A percentile compares a stretch with the other conserved stretches of the same genome.
Evolutionary conservation across 2,888 invertebrate genomes (phyloP).

Genomic region (Zhuqinia jingwanae): DNA sequence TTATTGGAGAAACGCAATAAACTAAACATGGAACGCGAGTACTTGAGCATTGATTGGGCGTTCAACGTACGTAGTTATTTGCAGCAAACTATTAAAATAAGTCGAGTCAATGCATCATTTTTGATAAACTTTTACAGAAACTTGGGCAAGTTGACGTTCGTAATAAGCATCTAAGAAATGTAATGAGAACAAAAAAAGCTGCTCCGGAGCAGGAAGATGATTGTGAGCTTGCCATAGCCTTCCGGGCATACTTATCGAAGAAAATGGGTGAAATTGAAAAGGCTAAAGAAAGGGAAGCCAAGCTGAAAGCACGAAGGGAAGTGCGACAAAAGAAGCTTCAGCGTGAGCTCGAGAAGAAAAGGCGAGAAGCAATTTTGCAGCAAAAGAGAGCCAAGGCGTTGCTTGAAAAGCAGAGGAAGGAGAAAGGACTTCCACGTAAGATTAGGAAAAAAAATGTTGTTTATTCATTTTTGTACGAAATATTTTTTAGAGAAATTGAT

Average conservation of each 20-base stretch:
- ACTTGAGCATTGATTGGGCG: conserved; percentile 77
- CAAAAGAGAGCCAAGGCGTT: conserved; percentile 43
- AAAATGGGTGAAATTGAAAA: conserved; percentile 56
- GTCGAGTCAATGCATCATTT: no score
- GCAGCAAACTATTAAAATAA: background rate
- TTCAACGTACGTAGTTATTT: conserved; percentile 63
- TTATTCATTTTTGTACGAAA: background rate
- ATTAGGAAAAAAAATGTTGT: background rate
- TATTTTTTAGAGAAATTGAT: background rate
- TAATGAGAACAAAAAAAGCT: conserved; percentile 18
- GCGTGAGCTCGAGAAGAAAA: conserved; percentile 58
- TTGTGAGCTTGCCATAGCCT: conserved; percentile 70
- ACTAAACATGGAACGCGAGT: conserved; percentile 75
- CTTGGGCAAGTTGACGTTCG: conserved; percentile 58
- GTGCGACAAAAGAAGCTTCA: conserved; percentile 51
- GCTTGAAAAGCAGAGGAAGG: conserved; percentile 40
- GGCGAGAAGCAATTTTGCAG: conserved; percentile 5
- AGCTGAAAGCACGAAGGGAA: conserved; percentile 36
- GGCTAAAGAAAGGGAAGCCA: conserved; percentile 46
- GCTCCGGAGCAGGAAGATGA: conserved; percentile 38
- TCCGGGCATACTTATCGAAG: conserved; percentile 63
- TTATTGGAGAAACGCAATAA: conserved; percentile 74
- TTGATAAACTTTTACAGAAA: conserved; percentile 66
- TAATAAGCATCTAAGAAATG: conserved; percentile 41
- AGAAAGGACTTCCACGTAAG: conserved; percentile 23